Conservation (phyloP, 2,113 vertebrate genomes). For the Speoplatyrhinus poulsoni region DNA sequence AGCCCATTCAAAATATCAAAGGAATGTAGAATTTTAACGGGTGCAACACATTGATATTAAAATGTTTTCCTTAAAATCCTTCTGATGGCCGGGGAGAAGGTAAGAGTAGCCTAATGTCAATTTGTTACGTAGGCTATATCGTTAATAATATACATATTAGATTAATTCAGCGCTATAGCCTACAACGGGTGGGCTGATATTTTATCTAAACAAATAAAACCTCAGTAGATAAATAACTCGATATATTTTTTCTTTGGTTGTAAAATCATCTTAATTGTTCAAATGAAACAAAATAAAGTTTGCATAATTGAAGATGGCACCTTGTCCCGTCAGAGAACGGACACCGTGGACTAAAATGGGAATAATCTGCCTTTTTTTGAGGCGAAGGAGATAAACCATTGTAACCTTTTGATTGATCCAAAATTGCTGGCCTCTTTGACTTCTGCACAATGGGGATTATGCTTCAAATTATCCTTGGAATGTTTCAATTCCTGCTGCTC, state of each 20-base stretch:
- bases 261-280: not conserved
- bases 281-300: constrained; percentile 49
- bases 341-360: constrained; percentile 56
- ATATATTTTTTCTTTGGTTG: no score
- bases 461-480: constrained; percentile 82
- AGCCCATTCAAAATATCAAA: constrained; percentile 8
- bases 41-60: not conserved
- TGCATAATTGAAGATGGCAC: constrained; percentile 50
- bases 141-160: no score
- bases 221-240: no score
- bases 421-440: constrained; percentile 57
- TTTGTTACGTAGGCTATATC: no score
- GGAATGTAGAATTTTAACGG: not conserved
- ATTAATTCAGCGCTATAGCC: no score
- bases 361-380: constrained; percentile 42
- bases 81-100: not conserved
- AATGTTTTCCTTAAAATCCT: not conserved
- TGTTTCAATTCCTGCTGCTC: constrained; percentile 82
- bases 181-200: no score
- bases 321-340: constrained; percentile 45
- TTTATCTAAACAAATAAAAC: no score
- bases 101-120: not conserved
- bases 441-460: constrained; percentile 80
- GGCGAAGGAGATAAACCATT: constrained; percentile 12
- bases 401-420: constrained; percentile 52